Evolutionary conservation across 2,888 invertebrate genomes (phyloP), one percentile per base, ranked within the genome.

Genomic region (Xanthorhoe spadicearia): DNA sequence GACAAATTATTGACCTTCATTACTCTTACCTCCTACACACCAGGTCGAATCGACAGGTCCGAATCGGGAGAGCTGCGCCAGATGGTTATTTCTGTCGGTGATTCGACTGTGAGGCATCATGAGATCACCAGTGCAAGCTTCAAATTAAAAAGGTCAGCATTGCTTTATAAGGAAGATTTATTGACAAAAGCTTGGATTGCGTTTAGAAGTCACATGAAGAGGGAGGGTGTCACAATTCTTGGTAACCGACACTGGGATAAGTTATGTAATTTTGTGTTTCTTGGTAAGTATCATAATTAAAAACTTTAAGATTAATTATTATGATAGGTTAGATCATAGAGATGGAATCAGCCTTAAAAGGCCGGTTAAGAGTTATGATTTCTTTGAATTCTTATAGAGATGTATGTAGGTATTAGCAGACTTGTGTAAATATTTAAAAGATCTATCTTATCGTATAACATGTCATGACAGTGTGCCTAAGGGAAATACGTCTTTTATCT

Each of bases 11-110:
- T 82, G 80, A 75, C 81, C 81, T 79, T 81, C 78, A 78, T 81
- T 66, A 68, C 51, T 10, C 57, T 57, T 32, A 61, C 32, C 32
- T 32, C 32, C 32, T 32, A 32, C 65, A 68, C 62, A 67, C 81
- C 77, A 81, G 82, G 75, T 70, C 52, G 69, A 73, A 71, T 78
- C 77, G 76, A 76, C 79, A 77, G 79, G 78, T 80, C 85, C 83
- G 79, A 80, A 85, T 83, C 79, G 79, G 85, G 83, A 84, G 76
- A 77, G 66, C 61, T 82, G 82, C 82, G 82, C 80, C 83, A 84
- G 82, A 79, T 74, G 82, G 83, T 83, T 91, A 92, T 91, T 92
- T 91, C 79, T 72, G 90, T 86, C 83, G 76, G 79, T 92, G 91
- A 91, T 86, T 88, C 81, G 84, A 32, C 71, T 75, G 74, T 79